phyloP scores from a whole-genome alignment of 2,888 invertebrate genomes.

The Xanthia icteritia region DNA sequence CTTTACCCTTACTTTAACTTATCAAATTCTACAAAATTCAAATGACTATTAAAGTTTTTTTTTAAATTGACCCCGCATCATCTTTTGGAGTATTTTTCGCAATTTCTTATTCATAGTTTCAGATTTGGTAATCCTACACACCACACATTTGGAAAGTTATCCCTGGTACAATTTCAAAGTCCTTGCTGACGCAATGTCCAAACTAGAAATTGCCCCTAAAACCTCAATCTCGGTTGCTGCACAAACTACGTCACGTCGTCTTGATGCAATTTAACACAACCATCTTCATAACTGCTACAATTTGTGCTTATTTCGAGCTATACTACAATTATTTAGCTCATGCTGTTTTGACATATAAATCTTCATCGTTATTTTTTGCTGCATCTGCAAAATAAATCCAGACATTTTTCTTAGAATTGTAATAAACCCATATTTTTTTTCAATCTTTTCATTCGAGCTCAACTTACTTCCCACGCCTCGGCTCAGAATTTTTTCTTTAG shows the following conservation, averaged over 20 bases:
- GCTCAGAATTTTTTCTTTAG: not conserved
- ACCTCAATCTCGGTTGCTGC: not conserved
- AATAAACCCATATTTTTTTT: not conserved
- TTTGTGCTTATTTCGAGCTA: not conserved
- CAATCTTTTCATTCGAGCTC: too few relatives aligned
- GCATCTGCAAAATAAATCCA: not conserved
- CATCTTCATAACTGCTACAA: slow-evolving; percentile 8
- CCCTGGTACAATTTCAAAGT: not conserved
- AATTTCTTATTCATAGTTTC: not conserved
- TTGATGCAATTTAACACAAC: slow-evolving; percentile 25
- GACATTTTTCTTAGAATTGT: not conserved
- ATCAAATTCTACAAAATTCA: not conserved
- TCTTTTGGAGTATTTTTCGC: not conserved
- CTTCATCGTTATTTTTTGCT: not conserved
- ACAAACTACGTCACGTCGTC: not conserved
- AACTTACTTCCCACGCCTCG: not conserved
- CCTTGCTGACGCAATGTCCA: not conserved
- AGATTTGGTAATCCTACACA: not conserved
- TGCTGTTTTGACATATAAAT: not conserved
- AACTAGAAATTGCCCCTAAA: not conserved
- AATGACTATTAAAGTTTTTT: not conserved
- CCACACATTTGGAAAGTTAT: not conserved
- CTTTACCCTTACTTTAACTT: not conserved
- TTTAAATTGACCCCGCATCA: not conserved
- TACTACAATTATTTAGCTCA: not conserved